A percentile compares a stretch with the other conserved stretches of the same genome.
phyloP scores from a whole-genome alignment of 2,888 invertebrate genomes.

The Hipparchia semele region DNA sequence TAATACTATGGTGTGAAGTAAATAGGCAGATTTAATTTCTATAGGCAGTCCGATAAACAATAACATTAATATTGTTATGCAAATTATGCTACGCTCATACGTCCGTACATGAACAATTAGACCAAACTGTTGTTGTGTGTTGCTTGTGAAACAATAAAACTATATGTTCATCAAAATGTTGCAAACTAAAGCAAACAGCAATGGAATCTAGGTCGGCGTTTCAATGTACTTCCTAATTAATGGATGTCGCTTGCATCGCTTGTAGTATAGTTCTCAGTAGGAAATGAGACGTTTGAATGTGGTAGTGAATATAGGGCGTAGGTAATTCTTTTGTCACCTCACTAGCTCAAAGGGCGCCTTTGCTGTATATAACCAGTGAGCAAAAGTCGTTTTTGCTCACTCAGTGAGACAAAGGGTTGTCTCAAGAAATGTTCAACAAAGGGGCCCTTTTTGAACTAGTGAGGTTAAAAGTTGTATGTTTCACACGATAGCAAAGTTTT shows the following conservation, averaged over 20 bases:
- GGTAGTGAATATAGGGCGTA: neutral
- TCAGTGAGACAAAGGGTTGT: too few species aligned
- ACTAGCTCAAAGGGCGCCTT: neutral
- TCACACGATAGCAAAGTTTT: too few species aligned
- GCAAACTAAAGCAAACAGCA: constrained; percentile 25
- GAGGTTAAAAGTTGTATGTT: too few species aligned
- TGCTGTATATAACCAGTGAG: too few species aligned
- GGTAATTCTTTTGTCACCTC: neutral
- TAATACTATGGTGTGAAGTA: too few species aligned
- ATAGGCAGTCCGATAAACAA: too few species aligned
- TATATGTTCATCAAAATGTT: constrained; percentile 13
- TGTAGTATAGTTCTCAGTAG: constrained; percentile 51
- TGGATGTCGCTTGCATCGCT: constrained; percentile 50
- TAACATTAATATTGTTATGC: too few species aligned
- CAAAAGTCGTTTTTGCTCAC: too few species aligned
- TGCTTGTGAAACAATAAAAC: constrained; percentile 1
- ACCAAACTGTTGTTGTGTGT: neutral
- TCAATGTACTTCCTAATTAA: constrained; percentile 55
- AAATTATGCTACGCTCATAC: neutral
- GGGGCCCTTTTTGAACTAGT: too few species aligned
- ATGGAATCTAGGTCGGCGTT: constrained; percentile 43
- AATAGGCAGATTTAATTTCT: too few species aligned
- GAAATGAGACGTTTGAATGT: constrained; percentile 20
- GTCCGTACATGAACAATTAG: neutral
- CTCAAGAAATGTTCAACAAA: too few species aligned